Conservation (phyloP, 23 tunicate genomes). For the Phallusia fumigata region DNA sequence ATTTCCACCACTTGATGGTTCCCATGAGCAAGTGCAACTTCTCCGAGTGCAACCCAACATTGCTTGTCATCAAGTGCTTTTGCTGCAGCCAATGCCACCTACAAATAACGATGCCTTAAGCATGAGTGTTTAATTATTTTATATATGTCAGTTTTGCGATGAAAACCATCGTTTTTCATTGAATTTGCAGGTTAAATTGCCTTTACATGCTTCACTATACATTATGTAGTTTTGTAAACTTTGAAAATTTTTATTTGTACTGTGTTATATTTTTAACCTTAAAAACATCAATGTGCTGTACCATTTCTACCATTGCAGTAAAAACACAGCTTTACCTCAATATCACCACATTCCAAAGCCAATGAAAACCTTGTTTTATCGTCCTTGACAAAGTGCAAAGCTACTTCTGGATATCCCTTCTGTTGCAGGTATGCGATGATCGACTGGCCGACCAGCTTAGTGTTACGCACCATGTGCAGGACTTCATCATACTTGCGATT, state of each 20-base stretch:
- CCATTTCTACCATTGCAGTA: not conserved
- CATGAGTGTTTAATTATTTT: too few relatives aligned
- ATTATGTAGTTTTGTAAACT: too few relatives aligned
- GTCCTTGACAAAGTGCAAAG: conserved; percentile 96
- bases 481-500: conserved; percentile 98
- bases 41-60: conserved; percentile 98
- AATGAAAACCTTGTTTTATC: conserved; percentile 92
- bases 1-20: conserved; percentile 96
- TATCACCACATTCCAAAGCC: conserved; percentile 96
- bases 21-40: conserved; percentile 86
- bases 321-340: conserved; percentile 49
- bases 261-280: too few relatives aligned
- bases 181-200: too few relatives aligned
- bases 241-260: too few relatives aligned
- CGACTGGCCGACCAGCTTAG: conserved; percentile 97
- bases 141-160: too few relatives aligned
- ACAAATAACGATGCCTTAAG: not conserved
- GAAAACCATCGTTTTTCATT: too few relatives aligned
- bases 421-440: conserved; percentile 99
- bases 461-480: conserved; percentile 95
- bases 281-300: not conserved
- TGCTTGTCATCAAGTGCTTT: conserved; percentile 92
- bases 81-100: conserved; percentile 97
- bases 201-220: too few relatives aligned
- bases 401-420: conserved; percentile 99